Evolutionary conservation across 2,113 vertebrate genomes (phyloP).

Genomic region (Enhydra lutris): DNA sequence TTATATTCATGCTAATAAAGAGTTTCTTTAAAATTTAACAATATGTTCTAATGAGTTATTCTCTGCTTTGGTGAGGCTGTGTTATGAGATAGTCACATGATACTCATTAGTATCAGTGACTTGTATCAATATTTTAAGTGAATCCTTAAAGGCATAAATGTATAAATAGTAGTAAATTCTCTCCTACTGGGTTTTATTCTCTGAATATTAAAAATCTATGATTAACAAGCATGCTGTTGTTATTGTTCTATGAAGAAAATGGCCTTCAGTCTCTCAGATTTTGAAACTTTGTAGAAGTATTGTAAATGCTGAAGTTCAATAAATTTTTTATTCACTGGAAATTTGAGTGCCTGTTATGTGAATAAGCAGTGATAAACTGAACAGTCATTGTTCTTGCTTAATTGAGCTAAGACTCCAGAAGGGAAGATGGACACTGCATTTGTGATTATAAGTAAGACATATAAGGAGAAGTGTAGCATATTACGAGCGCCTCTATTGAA

Average conservation of each 20-base stretch:
- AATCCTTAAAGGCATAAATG: background rate
- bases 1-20: background rate
- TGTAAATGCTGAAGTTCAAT: background rate
- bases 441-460: background rate
- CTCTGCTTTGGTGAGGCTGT: background rate
- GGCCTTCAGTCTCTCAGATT: background rate
- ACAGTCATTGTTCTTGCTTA: background rate
- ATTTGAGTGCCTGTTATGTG: background rate
- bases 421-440: background rate
- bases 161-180: background rate
- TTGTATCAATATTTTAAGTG: background rate
- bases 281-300: background rate
- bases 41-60: background rate
- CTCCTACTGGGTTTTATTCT: background rate
- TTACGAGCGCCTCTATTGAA: background rate
- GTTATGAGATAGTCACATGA: background rate
- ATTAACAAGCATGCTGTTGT: background rate
- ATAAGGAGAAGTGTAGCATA: background rate
- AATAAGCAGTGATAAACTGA: background rate
- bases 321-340: background rate
- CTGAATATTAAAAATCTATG: background rate
- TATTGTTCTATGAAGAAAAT: background rate
- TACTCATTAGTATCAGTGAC: background rate
- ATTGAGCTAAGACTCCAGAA: background rate
- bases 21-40: background rate